Conservation (phyloP, 2,797 vertebrate species). For the Phoeniculus purpureus region DNA sequence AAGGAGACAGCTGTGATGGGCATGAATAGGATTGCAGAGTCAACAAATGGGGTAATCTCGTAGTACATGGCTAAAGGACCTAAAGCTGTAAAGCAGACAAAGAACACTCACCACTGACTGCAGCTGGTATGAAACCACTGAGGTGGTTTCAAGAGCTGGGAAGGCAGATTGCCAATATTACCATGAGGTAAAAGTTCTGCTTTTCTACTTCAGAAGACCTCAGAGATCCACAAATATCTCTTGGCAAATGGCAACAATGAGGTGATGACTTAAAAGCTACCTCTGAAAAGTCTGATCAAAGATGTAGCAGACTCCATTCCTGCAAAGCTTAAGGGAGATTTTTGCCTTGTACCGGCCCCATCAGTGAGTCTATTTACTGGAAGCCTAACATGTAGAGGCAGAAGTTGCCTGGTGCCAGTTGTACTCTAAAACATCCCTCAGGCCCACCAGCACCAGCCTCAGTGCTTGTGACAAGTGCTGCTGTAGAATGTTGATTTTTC, state of each 20-base stretch:
- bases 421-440: background rate
- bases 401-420: background rate
- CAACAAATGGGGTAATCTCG: background rate
- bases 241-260: background rate
- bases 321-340: background rate
- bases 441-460: background rate
- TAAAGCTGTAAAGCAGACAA: too few relatives aligned
- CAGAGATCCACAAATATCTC: background rate
- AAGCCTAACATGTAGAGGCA: background rate
- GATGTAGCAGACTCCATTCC: background rate
- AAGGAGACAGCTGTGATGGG: background rate
- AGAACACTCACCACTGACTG: background rate
- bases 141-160: background rate
- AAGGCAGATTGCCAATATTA: background rate
- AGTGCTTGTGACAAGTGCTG: background rate
- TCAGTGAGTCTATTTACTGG: background rate
- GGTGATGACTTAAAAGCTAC: background rate
- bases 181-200: background rate
- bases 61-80: background rate
- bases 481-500: background rate
- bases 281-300: background rate
- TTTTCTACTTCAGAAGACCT: background rate
- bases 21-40: background rate
- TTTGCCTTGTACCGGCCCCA: background rate
- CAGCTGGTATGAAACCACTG: background rate